Evolutionary conservation across 2,113 vertebrate species (phyloP).

Genomic region (Cebus imitator): DNA sequence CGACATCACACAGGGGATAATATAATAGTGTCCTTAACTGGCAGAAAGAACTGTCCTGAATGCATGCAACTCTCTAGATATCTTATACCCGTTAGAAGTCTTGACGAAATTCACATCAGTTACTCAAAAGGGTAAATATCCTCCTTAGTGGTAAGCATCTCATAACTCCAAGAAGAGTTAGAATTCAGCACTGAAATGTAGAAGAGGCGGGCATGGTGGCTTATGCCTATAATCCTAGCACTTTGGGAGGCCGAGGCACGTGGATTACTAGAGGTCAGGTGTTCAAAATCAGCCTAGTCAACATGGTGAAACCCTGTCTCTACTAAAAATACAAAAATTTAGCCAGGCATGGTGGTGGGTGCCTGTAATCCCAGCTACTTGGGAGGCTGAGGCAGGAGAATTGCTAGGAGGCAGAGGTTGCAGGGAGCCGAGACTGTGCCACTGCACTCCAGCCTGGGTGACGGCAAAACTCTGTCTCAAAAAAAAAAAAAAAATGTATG

Average conservation of each 20-base stretch:
- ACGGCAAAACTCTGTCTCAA: too few species aligned
- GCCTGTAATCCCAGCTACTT: too few species aligned
- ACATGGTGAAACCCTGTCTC: too few species aligned
- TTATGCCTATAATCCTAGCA: too few species aligned
- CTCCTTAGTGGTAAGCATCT: neutral
- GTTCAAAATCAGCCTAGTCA: too few species aligned
- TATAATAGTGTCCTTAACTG: neutral
- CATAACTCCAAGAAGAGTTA: neutral
- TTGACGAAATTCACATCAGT: neutral
- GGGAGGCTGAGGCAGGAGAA: too few species aligned
- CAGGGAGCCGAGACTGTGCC: too few species aligned
- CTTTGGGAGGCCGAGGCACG: too few species aligned
- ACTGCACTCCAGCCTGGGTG: too few species aligned
- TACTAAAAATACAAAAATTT: too few species aligned
- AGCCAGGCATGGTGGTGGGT: accelerated
- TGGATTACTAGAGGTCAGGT: too few species aligned
- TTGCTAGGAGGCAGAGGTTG: too few species aligned
- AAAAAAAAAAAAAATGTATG: neutral
- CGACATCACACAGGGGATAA: neutral
- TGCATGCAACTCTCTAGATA: neutral
- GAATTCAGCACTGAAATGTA: conserved; percentile 9
- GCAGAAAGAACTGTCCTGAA: neutral
- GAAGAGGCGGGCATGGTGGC: neutral
- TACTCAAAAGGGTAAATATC: neutral
- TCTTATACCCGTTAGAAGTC: neutral